Evolutionary conservation across 2,888 invertebrate species (phyloP).

Genomic region (Phaonia tiefii): DNA sequence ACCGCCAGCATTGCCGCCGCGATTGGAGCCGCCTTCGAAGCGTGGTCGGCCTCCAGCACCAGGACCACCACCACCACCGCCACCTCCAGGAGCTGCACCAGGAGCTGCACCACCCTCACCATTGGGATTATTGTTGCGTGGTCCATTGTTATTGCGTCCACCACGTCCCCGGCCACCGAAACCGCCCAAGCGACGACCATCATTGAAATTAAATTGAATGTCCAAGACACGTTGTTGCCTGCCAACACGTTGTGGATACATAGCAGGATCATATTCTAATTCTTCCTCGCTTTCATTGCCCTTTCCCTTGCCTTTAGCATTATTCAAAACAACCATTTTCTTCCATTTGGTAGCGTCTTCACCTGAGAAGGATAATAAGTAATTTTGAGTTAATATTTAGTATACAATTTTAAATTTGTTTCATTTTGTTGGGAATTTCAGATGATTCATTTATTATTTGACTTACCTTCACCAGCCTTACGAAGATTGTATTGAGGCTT

Average conservation of each 20-base stretch:
- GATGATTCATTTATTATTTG: neutral
- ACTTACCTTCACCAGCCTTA: conserved; percentile 92
- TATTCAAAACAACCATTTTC: conserved; percentile 90
- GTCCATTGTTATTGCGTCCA: conserved; percentile 71
- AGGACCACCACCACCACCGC: conserved; percentile 69
- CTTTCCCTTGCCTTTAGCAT: conserved; percentile 82
- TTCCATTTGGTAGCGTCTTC: conserved; percentile 97
- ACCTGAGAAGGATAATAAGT: conserved; percentile 79
- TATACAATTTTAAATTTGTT: neutral
- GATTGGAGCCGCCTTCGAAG: conserved; percentile 67
- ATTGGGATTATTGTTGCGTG: conserved; percentile 71
- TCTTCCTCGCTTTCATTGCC: conserved; percentile 85
- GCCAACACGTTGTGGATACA: conserved; percentile 93
- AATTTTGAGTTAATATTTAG: too few relatives aligned
- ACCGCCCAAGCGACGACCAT: conserved; percentile 88
- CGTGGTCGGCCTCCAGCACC: conserved; percentile 68
- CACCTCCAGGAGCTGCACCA: conserved; percentile 36
- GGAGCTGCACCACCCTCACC: conserved; percentile 43
- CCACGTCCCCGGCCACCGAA: conserved; percentile 84
- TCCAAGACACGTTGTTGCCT: conserved; percentile 93
- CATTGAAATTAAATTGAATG: conserved; percentile 94
- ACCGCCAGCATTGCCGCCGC: conserved; percentile 59
- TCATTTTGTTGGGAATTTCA: neutral
- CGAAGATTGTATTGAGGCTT: conserved; percentile 95
- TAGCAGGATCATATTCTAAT: conserved; percentile 87